Evolutionary conservation across 2,113 vertebrate genomes (phyloP), one percentile per base, ranked within the genome.

Genomic region (Prunella fulvescens): DNA sequence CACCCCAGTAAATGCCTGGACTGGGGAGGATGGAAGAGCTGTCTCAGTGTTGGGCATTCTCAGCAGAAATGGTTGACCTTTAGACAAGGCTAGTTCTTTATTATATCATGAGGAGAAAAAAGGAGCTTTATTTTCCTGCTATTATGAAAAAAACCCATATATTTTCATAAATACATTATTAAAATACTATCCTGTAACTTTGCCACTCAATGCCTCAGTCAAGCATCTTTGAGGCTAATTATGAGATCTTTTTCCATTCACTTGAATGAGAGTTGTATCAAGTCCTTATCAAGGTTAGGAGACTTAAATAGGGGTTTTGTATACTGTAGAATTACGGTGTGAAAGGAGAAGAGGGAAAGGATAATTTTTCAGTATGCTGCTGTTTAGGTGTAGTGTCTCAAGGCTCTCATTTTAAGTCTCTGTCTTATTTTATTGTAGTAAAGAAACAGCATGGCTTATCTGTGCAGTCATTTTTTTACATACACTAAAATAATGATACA

Each of bases 261-360:
- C 40, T 86, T 94, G 88, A 90, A 67, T 90, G 51, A 73, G 56
- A 90, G 31, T 74, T 28, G 56, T 84, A 78, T 94, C 76, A 71
- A 92, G 51, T 94, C 93, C 82, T 94, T 96, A 83, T 93, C 80
- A 83, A 64, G 71, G 51, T 54, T 90, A 83, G 69, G 76, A 94
- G 76, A 64, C 51, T 79, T 96, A 94, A 96, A 88, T 67, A 84
- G 80, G 20, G 85, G 60, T 14, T 92, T 96, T 92, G 44, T 94
- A 24, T 83, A 24, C 80, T 60, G 39, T 78, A 88, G 72, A 93
- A 67, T 93, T 88, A 83, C 37, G 64, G 79, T 77, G 74, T 88
- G 72, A 86, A 96, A 92, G 64, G 71, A 88, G 76, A 80, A 92
- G 87, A 82, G 73, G 61, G 31, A 85, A 88, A 81, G 81, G 80